Evolutionary conservation across 2,888 invertebrate genomes (phyloP), one percentile per base, ranked within the genome.

Genomic region (Trimorus sp.): DNA sequence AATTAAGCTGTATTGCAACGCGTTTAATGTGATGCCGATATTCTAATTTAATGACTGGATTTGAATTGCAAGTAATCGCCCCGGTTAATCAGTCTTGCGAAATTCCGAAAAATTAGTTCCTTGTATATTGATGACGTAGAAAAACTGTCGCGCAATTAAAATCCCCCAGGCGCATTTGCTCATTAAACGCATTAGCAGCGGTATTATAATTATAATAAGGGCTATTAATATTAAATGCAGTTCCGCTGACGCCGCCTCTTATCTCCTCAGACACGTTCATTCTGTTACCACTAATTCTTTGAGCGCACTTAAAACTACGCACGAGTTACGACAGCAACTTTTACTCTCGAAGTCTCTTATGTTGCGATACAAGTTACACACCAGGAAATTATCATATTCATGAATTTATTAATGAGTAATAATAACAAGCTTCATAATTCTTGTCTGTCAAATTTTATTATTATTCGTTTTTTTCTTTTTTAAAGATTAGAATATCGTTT

Each of bases 181-280:
- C 63, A 65, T 75, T 78, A 74, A 74, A 82, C 59, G 74, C 59
- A 87, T 87, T 84, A 85, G 85, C 81, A 73, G 83, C 65, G 79
- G 83, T 84, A 86, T 87, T 87, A 88, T 26, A 26, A 88, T 87
- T 85, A 87, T 71, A 84, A 78, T 79, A 68, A 79, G 75, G 60
- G 85, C 85, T 86, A 88, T 88, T 88, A 88, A 88, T 87, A 88
- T 87, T 85, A 86, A 86, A 84, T 80, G 78, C 79, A 83, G 85
- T 84, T 85, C 54, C 59, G 85, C 85, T 85, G 87, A 87, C 87
- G 84, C 84, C 81, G 84, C 83, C 84, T 83, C 84, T 83, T 79
- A 81, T 76, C 83, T 86, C 26, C 42, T 84, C 69, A 69, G 77
- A 73, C 75, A 78, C 74, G 65, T 63, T 75, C 75, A 80, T 78